A percentile compares a stretch with the other conserved stretches of the same genome.
Conservation (phyloP, 2,113 vertebrate genomes). For the Calonectris borealis region DNA sequence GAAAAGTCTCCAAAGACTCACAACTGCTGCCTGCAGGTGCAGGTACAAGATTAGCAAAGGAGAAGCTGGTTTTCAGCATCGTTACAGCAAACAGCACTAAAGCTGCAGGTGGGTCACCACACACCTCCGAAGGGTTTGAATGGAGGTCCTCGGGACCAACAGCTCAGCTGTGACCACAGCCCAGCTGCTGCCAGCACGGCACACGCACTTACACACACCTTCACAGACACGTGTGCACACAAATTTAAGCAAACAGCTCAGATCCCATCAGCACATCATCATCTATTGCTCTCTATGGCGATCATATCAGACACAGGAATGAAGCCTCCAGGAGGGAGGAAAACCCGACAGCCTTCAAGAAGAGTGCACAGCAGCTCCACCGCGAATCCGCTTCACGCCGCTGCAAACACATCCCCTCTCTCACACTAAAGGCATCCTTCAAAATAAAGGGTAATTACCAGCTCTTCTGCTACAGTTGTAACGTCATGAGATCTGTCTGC, state of each 20-base stretch:
- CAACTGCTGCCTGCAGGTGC: background rate
- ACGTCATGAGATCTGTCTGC: background rate
- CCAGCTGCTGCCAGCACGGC: background rate
- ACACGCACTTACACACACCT: background rate
- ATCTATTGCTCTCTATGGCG: accelerated
- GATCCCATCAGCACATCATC: background rate
- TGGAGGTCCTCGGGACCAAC: background rate
- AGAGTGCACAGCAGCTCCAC: background rate
- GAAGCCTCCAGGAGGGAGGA: background rate
- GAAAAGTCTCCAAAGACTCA: background rate
- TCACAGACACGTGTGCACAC: accelerated
- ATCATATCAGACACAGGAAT: accelerated
- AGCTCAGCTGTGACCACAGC: background rate
- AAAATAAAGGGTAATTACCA: background rate
- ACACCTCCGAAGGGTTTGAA: accelerated
- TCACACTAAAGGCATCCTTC: background rate
- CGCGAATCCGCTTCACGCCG: background rate
- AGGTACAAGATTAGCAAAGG: background rate
- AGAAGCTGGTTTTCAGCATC: background rate
- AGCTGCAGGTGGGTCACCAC: background rate
- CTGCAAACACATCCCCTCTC: background rate
- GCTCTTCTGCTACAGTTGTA: background rate
- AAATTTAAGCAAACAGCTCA: background rate
- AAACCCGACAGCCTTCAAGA: background rate
- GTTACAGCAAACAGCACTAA: background rate